Evolutionary conservation across 64 coral and sea anemone species (phyloP).

Genomic region (Actinia tenebrosa): DNA sequence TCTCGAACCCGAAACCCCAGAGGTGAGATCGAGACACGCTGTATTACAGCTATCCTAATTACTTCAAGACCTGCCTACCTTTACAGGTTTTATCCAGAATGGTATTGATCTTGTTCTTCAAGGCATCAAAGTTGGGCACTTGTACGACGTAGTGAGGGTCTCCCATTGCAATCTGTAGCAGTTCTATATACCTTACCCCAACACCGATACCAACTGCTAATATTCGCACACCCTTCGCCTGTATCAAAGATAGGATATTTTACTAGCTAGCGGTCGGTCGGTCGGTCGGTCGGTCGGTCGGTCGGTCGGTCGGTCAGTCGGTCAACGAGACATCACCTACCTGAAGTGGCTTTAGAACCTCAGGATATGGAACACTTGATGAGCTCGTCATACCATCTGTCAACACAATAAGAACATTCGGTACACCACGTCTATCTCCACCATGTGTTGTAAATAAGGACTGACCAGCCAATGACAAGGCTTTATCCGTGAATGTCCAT

Average conservation of each 20-base stretch:
- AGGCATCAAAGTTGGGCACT: constrained; percentile 48
- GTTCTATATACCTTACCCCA: constrained; percentile 28
- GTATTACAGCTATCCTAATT: too few species aligned
- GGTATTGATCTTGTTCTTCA: constrained; percentile 53
- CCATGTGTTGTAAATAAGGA: constrained; percentile 49
- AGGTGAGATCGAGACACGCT: too few species aligned
- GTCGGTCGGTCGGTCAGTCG: too few species aligned
- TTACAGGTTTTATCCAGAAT: constrained; percentile 62
- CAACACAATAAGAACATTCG: constrained; percentile 71
- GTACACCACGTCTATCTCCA: constrained; percentile 45
- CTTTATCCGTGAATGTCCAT: constrained; percentile 66
- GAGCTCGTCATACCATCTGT: constrained; percentile 71
- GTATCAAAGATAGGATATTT: neutral
- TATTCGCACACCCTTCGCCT: constrained; percentile 55
- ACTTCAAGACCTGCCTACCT: constrained; percentile 11
- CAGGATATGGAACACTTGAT: constrained; percentile 58
- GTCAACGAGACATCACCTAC: neutral
- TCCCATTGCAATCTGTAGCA: constrained; percentile 70
- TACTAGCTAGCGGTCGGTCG: too few species aligned
- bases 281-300: too few species aligned
- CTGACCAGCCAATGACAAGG: constrained; percentile 44
- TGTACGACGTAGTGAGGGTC: constrained; percentile 49
- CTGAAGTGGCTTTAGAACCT: constrained; percentile 64
- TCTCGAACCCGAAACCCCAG: neutral
- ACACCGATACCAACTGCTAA: constrained; percentile 64